Evolutionary conservation across 2,113 vertebrate genomes (phyloP), one percentile per base, ranked within the genome.

Genomic region (Misgurnus anguillicaudatus): DNA sequence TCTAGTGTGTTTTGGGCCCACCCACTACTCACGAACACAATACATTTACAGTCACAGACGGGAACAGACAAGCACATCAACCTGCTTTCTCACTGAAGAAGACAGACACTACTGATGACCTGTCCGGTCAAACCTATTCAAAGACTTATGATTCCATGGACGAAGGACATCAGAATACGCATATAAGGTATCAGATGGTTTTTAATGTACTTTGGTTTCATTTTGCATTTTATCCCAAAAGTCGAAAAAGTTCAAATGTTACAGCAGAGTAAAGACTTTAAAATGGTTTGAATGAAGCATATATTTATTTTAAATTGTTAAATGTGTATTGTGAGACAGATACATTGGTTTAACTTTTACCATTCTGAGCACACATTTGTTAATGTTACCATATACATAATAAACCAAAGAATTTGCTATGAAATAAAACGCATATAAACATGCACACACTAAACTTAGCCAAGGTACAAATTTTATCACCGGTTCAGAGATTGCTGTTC

Each of bases 401-500:
- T 72, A 72, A 58, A 72, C 39, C 57, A 58, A 74, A 62, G 39
- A 45, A 47, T 74, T 61, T n/a, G 17, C 53, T 47, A 7, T 4
- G 8, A 60, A 47, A 8, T 14, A 31, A 47, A 45, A 19, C 62
- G 13, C 36, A 42, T 7, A 68, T 24, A 61, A 39, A 57, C 47
- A 63, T 42, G 36, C 19, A 77, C 53, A 53, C 24, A 66, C 39
- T 31, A 47, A 31, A 62, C 47, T 24, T 57, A 47, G 53, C 42
- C 13, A 62, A 70, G 51, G 57, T 17, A 70, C 70, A 75, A 11
- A 80, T 77, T 77, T 78, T 68, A 77, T 78, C 48, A 42, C 31
- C 19, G 21, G 31, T 74, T 61, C 42, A 51, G 14, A 78, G 68
- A 81, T 79, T 81, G 61, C 45, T 79, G 65, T 62, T 83, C 64